Evolutionary conservation across 2,888 invertebrate genomes (phyloP).

Genomic region (Amphipyra berbera): DNA sequence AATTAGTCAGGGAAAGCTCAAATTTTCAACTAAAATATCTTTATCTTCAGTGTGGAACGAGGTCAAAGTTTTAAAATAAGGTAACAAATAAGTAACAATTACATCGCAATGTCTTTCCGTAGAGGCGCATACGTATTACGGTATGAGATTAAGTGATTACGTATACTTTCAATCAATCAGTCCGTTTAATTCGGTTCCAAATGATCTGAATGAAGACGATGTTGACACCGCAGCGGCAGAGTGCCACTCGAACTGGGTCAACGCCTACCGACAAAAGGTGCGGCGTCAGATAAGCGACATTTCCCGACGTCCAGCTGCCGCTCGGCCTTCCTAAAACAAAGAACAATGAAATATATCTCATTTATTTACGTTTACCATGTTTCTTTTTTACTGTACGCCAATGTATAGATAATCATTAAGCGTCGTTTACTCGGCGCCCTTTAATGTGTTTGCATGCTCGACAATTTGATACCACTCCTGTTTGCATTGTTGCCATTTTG

Average conservation of each 20-base stretch:
- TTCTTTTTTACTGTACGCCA: slow-evolving; percentile 73
- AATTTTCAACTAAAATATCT: slow-evolving; percentile 51
- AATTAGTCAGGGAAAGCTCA: slow-evolving; percentile 67
- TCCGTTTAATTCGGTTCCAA: slow-evolving; percentile 65
- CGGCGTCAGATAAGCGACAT: slow-evolving; percentile 86
- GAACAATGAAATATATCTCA: slow-evolving; percentile 84
- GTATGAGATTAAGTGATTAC: slow-evolving; percentile 41
- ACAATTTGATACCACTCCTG: slow-evolving; percentile 87
- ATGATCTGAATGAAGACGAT: slow-evolving; percentile 76
- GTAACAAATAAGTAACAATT: slow-evolving; percentile 1
- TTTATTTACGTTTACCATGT: slow-evolving; percentile 79
- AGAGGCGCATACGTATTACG: too few species aligned
- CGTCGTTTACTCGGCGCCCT: slow-evolving; percentile 82
- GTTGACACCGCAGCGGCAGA: slow-evolving; percentile 77
- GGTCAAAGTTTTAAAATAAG: slow-evolving; percentile 29
- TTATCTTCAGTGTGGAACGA: slow-evolving; percentile 30
- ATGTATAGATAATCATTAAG: slow-evolving; percentile 86
- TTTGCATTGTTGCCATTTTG: slow-evolving; percentile 88
- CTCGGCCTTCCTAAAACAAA: slow-evolving; percentile 83
- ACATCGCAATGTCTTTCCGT: slow-evolving; percentile 11
- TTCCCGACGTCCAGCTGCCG: slow-evolving; percentile 85
- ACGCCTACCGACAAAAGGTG: slow-evolving; percentile 88
- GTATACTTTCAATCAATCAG: slow-evolving; percentile 39
- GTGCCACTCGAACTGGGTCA: slow-evolving; percentile 86
- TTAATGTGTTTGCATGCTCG: slow-evolving; percentile 88